Conservation (phyloP, 1,140 invertebrate genomes). For the Drosophila quadrilineata region DNA sequence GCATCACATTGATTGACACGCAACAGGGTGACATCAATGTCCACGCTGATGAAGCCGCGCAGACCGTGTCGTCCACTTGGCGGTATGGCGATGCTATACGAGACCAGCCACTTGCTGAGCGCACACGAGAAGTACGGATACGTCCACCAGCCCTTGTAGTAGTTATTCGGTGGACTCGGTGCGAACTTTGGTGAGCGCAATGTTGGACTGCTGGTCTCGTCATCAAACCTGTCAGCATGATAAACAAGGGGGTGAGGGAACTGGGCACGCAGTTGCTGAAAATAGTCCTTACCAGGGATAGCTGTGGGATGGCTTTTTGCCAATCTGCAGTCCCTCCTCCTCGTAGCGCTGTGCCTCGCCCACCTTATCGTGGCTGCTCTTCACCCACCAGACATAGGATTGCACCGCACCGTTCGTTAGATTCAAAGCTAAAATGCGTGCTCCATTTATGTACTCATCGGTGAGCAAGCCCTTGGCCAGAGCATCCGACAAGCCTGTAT, state of each 20-base stretch:
- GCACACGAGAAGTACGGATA: slow-evolving; percentile 90
- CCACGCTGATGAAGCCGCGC: slow-evolving; percentile 90
- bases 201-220: slow-evolving; percentile 80
- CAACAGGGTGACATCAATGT: slow-evolving; percentile 90
- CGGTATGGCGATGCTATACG: slow-evolving; percentile 88
- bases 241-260: too few relatives aligned
- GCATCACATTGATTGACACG: slow-evolving; percentile 93
- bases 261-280: too few relatives aligned
- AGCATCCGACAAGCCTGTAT: slow-evolving; percentile 83
- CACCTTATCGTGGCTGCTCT: slow-evolving; percentile 57
- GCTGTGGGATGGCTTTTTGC: slow-evolving; percentile 82
- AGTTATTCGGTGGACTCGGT: slow-evolving; percentile 84
- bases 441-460: slow-evolving; percentile 83
- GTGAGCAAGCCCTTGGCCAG: slow-evolving; percentile 84
- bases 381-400: slow-evolving; percentile 84
- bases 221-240: slow-evolving; percentile 81
- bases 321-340: slow-evolving; percentile 82
- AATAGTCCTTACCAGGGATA: slow-evolving; percentile 85
- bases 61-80: slow-evolving; percentile 84
- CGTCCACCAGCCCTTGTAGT: slow-evolving; percentile 90
- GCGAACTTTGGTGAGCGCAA: slow-evolving; percentile 88
- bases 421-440: slow-evolving; percentile 84
- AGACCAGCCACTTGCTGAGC: slow-evolving; percentile 87
- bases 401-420: slow-evolving; percentile 84
- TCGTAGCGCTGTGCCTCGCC: slow-evolving; percentile 82